Evolutionary conservation across 2,888 invertebrate species (phyloP), one percentile per base, ranked within the genome.

Genomic region (Agrochola lota): DNA sequence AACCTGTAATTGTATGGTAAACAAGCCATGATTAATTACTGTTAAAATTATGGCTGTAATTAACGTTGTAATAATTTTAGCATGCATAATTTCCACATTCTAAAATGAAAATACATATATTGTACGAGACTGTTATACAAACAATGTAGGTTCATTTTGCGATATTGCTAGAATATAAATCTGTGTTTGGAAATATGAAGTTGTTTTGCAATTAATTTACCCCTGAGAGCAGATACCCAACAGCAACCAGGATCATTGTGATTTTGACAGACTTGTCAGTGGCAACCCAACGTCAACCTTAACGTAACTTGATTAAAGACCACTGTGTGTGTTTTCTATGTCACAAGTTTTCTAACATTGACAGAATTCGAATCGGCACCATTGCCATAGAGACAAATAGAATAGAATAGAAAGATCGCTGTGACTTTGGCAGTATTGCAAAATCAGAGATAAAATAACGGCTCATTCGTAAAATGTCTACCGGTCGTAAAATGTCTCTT

Each of bases 11-110:
- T 75, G 71, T 66, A 85, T 77, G 71, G 71, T 77, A 78, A 88
- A 84, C 81, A 86, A 76, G 72, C 76, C 66, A 71, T 84, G 81
- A 88, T 85, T 84, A 87, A 86, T 86, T 78, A 83, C 77, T 62
- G 82, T 68, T 49, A 80, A 79, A 81, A 89, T 87, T 88, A 83
- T 75, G 72, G 55, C 55, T 43, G 20, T 69, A 64, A 68, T 80
- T 75, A 77, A 76, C 64, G 30, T 74, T 70, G 76, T 67, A n/a
- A 63, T 81, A 71, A 81, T 77, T 78, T 72, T 71, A 62, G 67
- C 67, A 78, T 82, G 77, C 67, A 83, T 85, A 79, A 81, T 80
- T 81, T 79, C 49, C 72, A 76, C 23, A 55, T 84, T 75, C 15
- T 72, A 69, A 62, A 43, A 59, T 43, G 71, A 78, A 69, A 81